Base-by-base conservation (phyloP, 2,113 vertebrate genomes). In the Fulmarus glacialis region DNA sequence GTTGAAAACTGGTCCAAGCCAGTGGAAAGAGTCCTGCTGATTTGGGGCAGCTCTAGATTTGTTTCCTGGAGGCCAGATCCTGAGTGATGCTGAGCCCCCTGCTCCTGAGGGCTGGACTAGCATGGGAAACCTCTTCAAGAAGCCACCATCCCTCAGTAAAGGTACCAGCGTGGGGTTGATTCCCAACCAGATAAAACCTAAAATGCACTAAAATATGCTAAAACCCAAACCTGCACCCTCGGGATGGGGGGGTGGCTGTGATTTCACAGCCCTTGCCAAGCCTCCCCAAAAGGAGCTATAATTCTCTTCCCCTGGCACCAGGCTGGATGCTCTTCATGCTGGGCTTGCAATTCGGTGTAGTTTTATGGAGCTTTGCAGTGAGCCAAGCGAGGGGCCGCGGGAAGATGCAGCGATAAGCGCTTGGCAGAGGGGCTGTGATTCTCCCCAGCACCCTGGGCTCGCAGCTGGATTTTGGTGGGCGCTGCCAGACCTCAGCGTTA, bases 361-460 rank as follows among this genome's bases (percentile, higher is more conserved):
- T 24, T 80, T 87, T 56, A 55, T 32, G 62, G 87, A 80, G 94
- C 63, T 89, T 16, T 66, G 62, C 78, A 40, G 62, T 0, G 11
- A 90, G 82, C 93, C 87, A 66, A 43, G 74, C 0, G 0, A 91
- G 77, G n/a, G 55, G 88, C 47, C 18, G 0, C 0, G 7, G 83
- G 92, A 48, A 89, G 91, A 96, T 94, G 48, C 15, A 26, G n/a
- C 0, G 89, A 96, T 96, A 95, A 95, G 73, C 45, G 32, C 50
- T 88, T 97, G 86, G 78, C 87, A 96, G 92, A 87, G 95, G 87
- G 94, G 67, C 60, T 82, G 70, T 0, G 15, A 32, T 73, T 77
- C 72, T 60, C 38, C 55, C 78, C 91, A 64, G 60, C 8, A 8
- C 75, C 42, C 93, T 30, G 71, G 38, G 64, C 71, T 93, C 4